phyloP scores from a whole-genome alignment of 2,113 vertebrate species.

The Barbus barbus region DNA sequence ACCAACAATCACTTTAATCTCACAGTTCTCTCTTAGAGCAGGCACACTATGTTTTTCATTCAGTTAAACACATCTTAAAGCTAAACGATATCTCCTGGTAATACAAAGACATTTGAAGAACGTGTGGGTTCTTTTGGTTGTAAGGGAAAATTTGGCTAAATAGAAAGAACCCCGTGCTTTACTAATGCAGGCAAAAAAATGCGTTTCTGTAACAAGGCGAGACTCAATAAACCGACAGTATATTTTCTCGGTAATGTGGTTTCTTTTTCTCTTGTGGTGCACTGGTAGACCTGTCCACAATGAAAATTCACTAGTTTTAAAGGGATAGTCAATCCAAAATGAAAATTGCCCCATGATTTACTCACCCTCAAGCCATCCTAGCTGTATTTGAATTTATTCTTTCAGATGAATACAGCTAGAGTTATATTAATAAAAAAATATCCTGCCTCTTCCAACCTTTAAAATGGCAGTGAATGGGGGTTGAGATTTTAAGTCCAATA shows the following conservation, averaged over 20 bases:
- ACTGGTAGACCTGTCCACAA: background rate
- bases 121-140: background rate
- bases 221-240: background rate
- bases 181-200: background rate
- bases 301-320: background rate
- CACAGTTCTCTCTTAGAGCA: constrained; percentile 35
- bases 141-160: background rate
- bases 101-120: constrained; percentile 7
- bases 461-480: too few relatives aligned
- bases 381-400: too few relatives aligned
- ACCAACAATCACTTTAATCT: constrained; percentile 22
- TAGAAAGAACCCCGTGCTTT: background rate
- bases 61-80: constrained; percentile 31
- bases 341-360: too few relatives aligned
- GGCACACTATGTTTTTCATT: constrained; percentile 39
- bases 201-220: background rate
- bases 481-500: too few relatives aligned
- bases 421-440: too few relatives aligned
- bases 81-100: constrained; percentile 10
- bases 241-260: background rate
- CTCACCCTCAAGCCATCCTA: too few relatives aligned
- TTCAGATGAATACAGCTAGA: too few relatives aligned
- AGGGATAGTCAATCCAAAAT: background rate
- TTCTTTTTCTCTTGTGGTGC: background rate
- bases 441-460: too few relatives aligned